Conservation (phyloP, 2,113 vertebrate genomes). For the Syngnathus typhle region DNA sequence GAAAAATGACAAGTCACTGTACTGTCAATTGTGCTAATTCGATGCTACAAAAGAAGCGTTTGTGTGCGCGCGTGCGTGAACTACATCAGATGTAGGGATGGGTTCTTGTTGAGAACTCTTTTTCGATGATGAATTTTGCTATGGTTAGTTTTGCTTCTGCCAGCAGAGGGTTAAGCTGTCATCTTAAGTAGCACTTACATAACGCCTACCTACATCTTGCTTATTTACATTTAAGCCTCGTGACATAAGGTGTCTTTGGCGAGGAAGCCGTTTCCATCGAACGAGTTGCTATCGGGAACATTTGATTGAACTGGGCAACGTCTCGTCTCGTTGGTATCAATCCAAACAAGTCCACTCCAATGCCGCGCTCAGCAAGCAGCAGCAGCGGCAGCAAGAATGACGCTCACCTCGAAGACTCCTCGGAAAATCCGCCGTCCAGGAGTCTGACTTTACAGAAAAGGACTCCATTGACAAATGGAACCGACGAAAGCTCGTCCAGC, state of each 20-base stretch:
- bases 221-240: background rate
- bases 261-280: background rate
- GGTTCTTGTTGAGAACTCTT: no score
- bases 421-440: slow-evolving; percentile 89
- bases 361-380: no score
- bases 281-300: background rate
- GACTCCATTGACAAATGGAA: slow-evolving; percentile 93
- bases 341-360: background rate
- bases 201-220: background rate
- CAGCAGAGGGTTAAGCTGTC: background rate
- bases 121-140: background rate
- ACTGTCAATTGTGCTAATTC: no score
- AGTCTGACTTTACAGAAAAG: slow-evolving; percentile 96
- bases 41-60: no score
- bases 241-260: background rate
- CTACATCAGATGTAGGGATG: no score
- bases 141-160: background rate
- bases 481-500: slow-evolving; percentile 92
- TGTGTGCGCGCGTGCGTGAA: no score
- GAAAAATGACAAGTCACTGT: no score
- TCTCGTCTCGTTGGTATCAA: background rate
- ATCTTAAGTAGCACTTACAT: background rate
- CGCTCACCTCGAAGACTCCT: slow-evolving; percentile 85
- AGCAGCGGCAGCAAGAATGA: background rate
- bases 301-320: background rate